Evolutionary conservation across 2,797 vertebrate species (phyloP).

Genomic region (Urophycis tenuis): DNA sequence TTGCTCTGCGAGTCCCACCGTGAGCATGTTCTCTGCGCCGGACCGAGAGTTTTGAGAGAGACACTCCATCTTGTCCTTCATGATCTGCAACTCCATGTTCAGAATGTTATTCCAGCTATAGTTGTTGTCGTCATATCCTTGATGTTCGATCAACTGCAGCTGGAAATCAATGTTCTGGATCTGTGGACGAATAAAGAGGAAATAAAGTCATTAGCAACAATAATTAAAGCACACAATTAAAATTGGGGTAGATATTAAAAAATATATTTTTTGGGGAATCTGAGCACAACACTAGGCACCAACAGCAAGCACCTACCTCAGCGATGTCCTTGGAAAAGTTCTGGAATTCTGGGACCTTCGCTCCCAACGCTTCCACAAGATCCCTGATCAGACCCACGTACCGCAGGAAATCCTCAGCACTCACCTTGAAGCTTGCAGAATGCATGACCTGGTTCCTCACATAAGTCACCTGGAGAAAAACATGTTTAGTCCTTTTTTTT

Average conservation of each 20-base stretch:
- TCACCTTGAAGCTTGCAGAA: constrained; percentile 42
- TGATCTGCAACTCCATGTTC: neutral
- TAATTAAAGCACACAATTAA: neutral
- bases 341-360: constrained; percentile 16
- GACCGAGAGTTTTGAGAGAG: neutral
- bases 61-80: constrained; percentile 1
- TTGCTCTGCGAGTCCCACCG: neutral
- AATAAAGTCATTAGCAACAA: neutral
- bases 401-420: neutral
- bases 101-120: neutral
- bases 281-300: neutral
- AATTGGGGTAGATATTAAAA: no score
- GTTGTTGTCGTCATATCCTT: neutral
- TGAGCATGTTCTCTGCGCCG: neutral
- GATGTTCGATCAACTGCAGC: neutral
- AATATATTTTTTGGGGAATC: neutral
- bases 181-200: neutral
- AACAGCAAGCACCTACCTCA: constrained; percentile 22
- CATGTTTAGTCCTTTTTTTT: no score
- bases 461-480: constrained; percentile 38
- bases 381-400: constrained; percentile 16
- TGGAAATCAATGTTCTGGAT: neutral
- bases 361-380: constrained; percentile 26
- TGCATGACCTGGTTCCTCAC: constrained; percentile 57
- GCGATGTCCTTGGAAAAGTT: constrained; percentile 29